These are phyloP conservation scores for Schlechtendalia chinensis DNA, from an alignment of 1,140 invertebrate species.

Conservation along the genomic window DNA sequence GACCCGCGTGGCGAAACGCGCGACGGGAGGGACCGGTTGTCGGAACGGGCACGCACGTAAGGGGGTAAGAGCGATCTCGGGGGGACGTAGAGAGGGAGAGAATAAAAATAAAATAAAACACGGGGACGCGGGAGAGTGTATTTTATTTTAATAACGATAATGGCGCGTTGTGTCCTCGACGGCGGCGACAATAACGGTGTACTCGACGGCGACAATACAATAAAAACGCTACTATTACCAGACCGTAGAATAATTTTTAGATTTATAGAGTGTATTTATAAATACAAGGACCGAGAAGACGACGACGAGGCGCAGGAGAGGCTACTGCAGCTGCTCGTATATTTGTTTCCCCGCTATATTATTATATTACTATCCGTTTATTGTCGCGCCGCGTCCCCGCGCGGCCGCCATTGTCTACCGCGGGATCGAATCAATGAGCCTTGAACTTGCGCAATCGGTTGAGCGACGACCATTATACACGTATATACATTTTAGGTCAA, in stretches of 20 bases:
- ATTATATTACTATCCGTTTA: not conserved
- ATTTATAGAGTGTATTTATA: slow-evolving; percentile 24
- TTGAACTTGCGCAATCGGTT: slow-evolving; percentile 45
- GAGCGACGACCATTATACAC: not conserved
- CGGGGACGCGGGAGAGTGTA: not conserved
- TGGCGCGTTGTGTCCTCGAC: slow-evolving; percentile 25
- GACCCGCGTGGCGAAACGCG: no score
- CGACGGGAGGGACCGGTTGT: not conserved
- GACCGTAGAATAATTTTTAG: slow-evolving; percentile 49
- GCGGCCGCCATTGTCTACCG: slow-evolving; percentile 30
- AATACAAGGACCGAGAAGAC: not conserved
- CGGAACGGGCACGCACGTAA: not conserved
- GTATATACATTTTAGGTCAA: not conserved
- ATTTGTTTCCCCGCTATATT: slow-evolving; percentile 22
- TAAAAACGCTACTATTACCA: slow-evolving; percentile 28
- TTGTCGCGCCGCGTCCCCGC: not conserved
- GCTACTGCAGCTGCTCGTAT: not conserved
- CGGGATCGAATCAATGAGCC: slow-evolving; percentile 41
- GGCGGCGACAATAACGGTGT: no score
- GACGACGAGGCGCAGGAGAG: not conserved
- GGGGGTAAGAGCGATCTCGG: no score
- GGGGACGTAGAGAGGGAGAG: no score
- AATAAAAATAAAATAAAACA: not conserved
- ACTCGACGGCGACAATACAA: not conserved
- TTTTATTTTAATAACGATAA: slow-evolving; percentile 25